Evolutionary conservation across 2,113 vertebrate genomes (phyloP), one percentile per base, ranked within the genome.

Genomic region (Maccullochella peelii): DNA sequence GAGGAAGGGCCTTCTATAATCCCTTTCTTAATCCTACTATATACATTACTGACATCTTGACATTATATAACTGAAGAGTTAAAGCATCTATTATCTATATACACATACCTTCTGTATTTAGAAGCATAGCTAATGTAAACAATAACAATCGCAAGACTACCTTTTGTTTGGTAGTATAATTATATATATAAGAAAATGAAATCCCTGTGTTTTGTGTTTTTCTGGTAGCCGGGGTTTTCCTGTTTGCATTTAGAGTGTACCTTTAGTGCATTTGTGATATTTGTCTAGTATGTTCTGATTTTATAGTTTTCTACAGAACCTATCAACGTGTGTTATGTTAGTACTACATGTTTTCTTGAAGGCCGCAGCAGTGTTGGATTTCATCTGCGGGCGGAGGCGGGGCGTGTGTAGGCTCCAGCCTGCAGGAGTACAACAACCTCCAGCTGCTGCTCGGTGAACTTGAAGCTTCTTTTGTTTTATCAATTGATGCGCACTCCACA

Each of bases 371-470:
- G 90, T 89, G 58, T 94, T 86, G 80, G 86, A 1, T 92, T 94
- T 91, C 90, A 87, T 33, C 6, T 27, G 58, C 66, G 10, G 40
- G 1, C 10, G 66, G 85, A 81, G 92, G 94, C 69, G 93, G 94
- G 85, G 92, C 87, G 38, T 84, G 33, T 63, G 33, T 0, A 23
- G 49, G 7, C 73, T 86, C 72, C 68, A 80, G 83, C 15, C 89
- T 69, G 68, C 73, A 59, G 77, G 57, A 80, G 16, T 5, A 52
- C 61, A 88, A 76, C 85, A 86, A 67, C 73, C 76, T 8, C 36
- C 84, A 84, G 83, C 87, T 27, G 54, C 75, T 9, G 70, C 83
- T 80, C 49, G 6, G 1, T 80, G 21, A 82, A 77, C 86, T 77
- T 75, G n/a, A 80, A 42, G 55, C 30, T 38, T 59, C 27, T 61